phyloP scores from a whole-genome alignment of 2,888 invertebrate species.

The Orthosia gracilis region DNA sequence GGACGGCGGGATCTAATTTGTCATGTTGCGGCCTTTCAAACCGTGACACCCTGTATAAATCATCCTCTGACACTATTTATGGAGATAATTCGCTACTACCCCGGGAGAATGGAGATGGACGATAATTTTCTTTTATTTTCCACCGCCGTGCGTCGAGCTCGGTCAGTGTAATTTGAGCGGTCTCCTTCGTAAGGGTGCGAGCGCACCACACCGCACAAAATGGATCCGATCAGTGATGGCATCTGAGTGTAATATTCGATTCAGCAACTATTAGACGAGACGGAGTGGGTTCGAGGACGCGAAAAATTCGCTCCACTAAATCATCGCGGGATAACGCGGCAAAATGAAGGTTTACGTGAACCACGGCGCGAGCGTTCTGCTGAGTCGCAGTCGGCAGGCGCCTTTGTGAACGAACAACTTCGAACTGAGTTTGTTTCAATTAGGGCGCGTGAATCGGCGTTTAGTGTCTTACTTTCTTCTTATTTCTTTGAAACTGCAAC shows the following conservation, averaged over 20 bases:
- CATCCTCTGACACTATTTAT: constrained; percentile 79
- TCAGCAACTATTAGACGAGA: constrained; percentile 79
- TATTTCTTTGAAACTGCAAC: constrained; percentile 70
- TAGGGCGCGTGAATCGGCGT: constrained; percentile 77
- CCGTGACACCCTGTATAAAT: constrained; percentile 74
- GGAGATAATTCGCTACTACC: constrained; percentile 74
- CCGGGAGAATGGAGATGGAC: constrained; percentile 66
- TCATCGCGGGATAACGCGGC: constrained; percentile 74
- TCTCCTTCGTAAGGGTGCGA: constrained; percentile 57
- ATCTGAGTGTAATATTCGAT: constrained; percentile 74
- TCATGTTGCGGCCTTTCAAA: constrained; percentile 74
- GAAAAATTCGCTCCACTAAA: constrained; percentile 81
- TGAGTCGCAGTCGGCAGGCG: constrained; percentile 65
- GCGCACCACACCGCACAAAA: constrained; percentile 54
- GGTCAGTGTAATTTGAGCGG: constrained; percentile 49
- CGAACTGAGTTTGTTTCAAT: constrained; percentile 77
- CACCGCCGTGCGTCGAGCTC: constrained; percentile 68
- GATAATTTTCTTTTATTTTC: constrained; percentile 72
- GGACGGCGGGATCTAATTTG: constrained; percentile 73
- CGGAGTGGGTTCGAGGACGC: constrained; percentile 57
- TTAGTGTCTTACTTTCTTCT: constrained; percentile 71
- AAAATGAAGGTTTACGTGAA: constrained; percentile 73
- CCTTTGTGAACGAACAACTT: constrained; percentile 70
- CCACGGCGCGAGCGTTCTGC: constrained; percentile 67
- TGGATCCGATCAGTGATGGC: constrained; percentile 64